phyloP scores from a whole-genome alignment of 2,888 invertebrate species.

The Cecidostiba fungosa region DNA sequence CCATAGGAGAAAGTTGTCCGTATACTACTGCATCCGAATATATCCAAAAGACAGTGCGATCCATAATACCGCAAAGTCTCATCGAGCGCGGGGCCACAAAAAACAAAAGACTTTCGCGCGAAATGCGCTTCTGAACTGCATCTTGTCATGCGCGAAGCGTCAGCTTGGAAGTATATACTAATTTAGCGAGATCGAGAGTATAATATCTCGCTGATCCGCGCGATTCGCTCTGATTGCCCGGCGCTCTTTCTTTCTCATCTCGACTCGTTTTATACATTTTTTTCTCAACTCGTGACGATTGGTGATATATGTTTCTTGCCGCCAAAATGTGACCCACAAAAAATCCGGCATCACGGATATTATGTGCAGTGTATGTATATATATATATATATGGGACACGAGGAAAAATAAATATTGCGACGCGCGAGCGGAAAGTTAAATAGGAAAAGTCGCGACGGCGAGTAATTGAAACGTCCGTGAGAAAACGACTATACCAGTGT shows the following conservation, averaged over 20 bases:
- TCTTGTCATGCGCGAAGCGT: conserved; percentile 42
- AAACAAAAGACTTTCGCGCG: neutral
- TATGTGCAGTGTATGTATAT: too few relatives aligned
- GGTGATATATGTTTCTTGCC: neutral
- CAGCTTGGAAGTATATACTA: conserved; percentile 34
- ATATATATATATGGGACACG: neutral
- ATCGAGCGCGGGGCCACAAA: neutral
- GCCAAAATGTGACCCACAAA: neutral
- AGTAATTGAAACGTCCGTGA: neutral
- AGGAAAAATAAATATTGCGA: neutral
- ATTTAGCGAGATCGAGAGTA: conserved; percentile 52
- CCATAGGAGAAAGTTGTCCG: neutral
- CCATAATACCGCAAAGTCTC: neutral
- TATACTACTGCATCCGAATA: neutral
- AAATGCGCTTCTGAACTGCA: neutral
- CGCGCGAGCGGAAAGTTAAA: neutral
- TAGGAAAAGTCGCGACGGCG: neutral
- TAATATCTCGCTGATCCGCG: neutral
- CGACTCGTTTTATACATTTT: neutral
- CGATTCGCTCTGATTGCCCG: conserved; percentile 45
- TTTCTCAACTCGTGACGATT: neutral
- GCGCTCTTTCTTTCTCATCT: neutral
- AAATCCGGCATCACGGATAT: neutral
- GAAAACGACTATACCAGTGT: neutral
- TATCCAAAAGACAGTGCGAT: neutral